Base-by-base conservation (phyloP, 2,113 vertebrate genomes). In the Erythrocebus patas region DNA sequence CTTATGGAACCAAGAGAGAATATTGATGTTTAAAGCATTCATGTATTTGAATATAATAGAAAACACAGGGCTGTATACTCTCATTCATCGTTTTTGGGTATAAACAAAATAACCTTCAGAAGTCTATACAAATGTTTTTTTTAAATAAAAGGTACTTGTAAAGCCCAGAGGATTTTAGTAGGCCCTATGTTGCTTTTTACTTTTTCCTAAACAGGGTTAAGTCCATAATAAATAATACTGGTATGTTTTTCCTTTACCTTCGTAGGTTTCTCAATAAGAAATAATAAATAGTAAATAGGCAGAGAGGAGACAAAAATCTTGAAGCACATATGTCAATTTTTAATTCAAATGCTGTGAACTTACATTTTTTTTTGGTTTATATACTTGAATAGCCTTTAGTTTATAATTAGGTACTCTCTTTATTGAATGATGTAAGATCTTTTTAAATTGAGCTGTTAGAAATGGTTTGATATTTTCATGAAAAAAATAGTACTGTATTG, bases 1-100 rank as follows among this genome's bases (percentile, higher is more conserved):
- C 32, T 79, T 89, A 43, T 1, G 97, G 27, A 94, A 73, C 18
- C 30, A 95, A 93, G 14, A 82, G 87, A 97, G 92, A 94, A 76
- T 78, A 2, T 25, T 78, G 87, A 84, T 73, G 2, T 96, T 97
- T 84, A 52, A 97, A 94, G 70, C 84, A 89, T 35, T 76, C 83
- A 89, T 4, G n/a, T 89, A 86, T 86, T 86, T 66, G 20, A 94
- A 72, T 25, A 72, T 76, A 95, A 95, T 94, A 10, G 45, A 97
- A 91, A 86, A 94, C 79, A 8, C 79, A 79, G 9, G 20, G 3
- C 78, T 20, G 9, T 83, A 30, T 23, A 35, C 2, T 27, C 12
- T 79, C 95, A 96, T 98, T 95, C 52, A 45, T 64, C 11, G 7
- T 61, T 8, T 73, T 95, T 82, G 72, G 0, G 6, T 61, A 22